A percentile compares a stretch with the other conserved stretches of the same genome.
These are phyloP conservation scores for Oreohelix idahoensis DNA, from an alignment of 1,140 invertebrate species.

Conservation along the genomic window DNA sequence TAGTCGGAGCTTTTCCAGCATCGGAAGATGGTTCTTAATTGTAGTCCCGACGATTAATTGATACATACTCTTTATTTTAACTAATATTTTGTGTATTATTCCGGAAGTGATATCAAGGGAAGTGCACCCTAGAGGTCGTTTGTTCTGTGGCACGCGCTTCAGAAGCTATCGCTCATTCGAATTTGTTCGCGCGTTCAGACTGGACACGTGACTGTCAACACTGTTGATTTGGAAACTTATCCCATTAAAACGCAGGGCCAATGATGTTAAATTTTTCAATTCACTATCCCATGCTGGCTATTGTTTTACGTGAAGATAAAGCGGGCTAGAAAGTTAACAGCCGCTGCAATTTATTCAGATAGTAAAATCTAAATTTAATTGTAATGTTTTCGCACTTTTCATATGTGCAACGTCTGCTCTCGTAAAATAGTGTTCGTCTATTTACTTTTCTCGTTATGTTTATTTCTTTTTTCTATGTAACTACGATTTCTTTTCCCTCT, in stretches of 20 bases:
- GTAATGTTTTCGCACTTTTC: no score
- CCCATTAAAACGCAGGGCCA: neutral
- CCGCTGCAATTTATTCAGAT: no score
- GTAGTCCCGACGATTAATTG: neutral
- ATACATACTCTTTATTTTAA: neutral
- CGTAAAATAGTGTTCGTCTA: no score
- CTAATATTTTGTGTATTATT: constrained; percentile 8
- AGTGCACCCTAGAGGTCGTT: neutral
- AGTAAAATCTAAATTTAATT: no score
- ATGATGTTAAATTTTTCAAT: no score
- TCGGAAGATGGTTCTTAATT: neutral
- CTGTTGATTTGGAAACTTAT: neutral
- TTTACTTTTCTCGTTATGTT: no score
- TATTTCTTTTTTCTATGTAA: no score
- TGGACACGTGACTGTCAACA: neutral
- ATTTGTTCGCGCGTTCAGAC: neutral
- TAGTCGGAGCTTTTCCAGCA: neutral
- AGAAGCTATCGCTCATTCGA: neutral
- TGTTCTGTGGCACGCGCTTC: neutral
- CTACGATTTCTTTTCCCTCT: no score
- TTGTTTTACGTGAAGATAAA: no score
- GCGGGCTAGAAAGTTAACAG: no score
- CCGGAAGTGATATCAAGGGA: neutral
- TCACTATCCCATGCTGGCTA: no score
- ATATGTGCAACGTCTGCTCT: no score